A percentile compares a stretch with the other conserved stretches of the same genome.
Conservation (phyloP, 2,113 vertebrate species). For the Helogale parvula region DNA sequence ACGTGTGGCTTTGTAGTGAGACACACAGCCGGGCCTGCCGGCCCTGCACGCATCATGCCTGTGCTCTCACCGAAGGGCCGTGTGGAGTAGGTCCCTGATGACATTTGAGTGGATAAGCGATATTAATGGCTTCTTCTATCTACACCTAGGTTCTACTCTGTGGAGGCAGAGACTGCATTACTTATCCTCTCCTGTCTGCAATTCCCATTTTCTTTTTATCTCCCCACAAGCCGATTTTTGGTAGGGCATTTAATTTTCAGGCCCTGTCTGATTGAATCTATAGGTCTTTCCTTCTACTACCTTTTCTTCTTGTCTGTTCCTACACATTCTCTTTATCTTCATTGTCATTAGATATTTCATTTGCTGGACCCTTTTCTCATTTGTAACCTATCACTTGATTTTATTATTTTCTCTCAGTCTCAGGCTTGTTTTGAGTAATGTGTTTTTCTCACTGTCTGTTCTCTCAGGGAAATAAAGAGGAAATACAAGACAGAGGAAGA, state of each 20-base stretch:
- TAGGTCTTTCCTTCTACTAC: background rate
- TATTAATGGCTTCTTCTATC: conserved; percentile 41
- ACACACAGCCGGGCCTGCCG: background rate
- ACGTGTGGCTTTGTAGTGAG: background rate
- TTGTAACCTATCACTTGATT: conserved; percentile 70
- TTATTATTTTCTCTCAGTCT: conserved; percentile 76
- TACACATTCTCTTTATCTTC: conserved; percentile 65
- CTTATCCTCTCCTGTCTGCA: background rate
- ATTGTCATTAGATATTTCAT: conserved; percentile 65
- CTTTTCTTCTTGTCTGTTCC: conserved; percentile 57
- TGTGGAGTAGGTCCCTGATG: background rate
- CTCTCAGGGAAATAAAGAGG: conserved; percentile 57
- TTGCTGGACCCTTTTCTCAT: conserved; percentile 63
- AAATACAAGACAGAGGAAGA: conserved; percentile 4
- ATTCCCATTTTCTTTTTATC: conserved; percentile 62
- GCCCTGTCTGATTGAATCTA: conserved; percentile 56
- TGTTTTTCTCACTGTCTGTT: conserved; percentile 59
- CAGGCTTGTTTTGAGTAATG: conserved; percentile 62
- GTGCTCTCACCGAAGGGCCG: background rate
- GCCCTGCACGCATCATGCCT: background rate
- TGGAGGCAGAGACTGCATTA: background rate
- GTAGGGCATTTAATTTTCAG: conserved; percentile 61
- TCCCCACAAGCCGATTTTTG: conserved; percentile 39
- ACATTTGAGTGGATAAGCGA: background rate
- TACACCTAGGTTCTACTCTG: background rate